phyloP scores from a whole-genome alignment of 2,888 invertebrate genomes.

The Hecatera dysodea region DNA sequence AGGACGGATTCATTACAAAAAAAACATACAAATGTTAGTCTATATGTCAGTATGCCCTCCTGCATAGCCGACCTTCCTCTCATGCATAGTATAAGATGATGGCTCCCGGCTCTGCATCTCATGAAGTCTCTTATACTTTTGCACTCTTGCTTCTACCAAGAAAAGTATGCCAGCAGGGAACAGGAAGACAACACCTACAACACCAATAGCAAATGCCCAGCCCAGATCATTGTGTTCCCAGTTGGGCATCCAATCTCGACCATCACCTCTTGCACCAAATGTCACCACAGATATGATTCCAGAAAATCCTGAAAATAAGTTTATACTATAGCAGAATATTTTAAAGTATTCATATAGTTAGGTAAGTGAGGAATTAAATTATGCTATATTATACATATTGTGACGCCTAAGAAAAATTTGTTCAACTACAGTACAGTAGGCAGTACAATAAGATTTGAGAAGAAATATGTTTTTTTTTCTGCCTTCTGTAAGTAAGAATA shows the following conservation, averaged over 20 bases:
- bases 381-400: not conserved
- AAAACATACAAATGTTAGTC: not conserved
- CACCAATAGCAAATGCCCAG: constrained; percentile 97
- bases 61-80: constrained; percentile 90
- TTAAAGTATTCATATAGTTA: not conserved
- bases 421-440: no score
- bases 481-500: no score
- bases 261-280: constrained; percentile 97
- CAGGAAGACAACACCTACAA: constrained; percentile 94
- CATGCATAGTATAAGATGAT: constrained; percentile 93
- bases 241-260: constrained; percentile 98
- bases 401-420: no score
- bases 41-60: constrained; percentile 94
- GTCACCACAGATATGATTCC: constrained; percentile 96
- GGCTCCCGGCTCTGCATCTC: constrained; percentile 93
- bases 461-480: no score
- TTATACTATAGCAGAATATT: not conserved
- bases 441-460: no score
- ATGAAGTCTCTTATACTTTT: constrained; percentile 93
- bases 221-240: constrained; percentile 98
- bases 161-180: constrained; percentile 95
- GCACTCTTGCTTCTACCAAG: constrained; percentile 95
- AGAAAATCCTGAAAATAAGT: constrained; percentile 91
- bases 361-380: not conserved
- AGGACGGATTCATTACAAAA: constrained; percentile 56